Base-by-base conservation (phyloP, 2,888 invertebrate genomes). In the Brachyopa scutellaris region DNA sequence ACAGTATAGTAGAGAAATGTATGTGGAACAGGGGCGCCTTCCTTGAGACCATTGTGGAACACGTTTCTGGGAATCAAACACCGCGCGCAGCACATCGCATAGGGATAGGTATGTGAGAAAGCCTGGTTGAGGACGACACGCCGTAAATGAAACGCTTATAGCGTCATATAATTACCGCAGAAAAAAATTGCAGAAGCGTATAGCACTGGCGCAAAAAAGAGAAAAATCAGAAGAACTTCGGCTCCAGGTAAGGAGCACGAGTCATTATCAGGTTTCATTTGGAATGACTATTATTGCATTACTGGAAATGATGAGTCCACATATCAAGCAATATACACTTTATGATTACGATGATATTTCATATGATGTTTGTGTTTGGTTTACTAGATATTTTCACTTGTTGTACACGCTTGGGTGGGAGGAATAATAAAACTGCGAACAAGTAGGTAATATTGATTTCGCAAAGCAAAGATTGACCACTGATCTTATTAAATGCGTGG, bases 11-110 rank as follows among this genome's bases (percentile, higher is more conserved):
- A 72, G 79, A 74, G 67, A 74, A 80, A 69, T 82, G 77, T 70
- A 82, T 77, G 82, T 82, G 82, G 82, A 82, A 82, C 77, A 82
- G 82, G 82, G 82, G 82, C 82, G 82, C 82, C 82, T 82, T 82
- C 82, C 82, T 82, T 82, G 77, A 82, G 77, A 77, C 82, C 55
- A 77, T 77, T 82, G 82, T 82, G 82, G 61, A 77, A 82, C 77
- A 82, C 77, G 82, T 82, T 82, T 82, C 82, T 82, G 77, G 70
- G 82, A 82, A 82, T 77, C 77, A 82, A 82, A 82, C 82, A 66
- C 77, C 82, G 82, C 70, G 82, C 70, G 59, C 70, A 82, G 74
- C 77, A 82, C 72, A 70, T 72, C 66, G 64, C 82, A 82, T 82
- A 38, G 70, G 29, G 53, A 77, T 82, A 70, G 72, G 72, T 77